Conservation (phyloP, 2,797 vertebrate species). For the Pachyuromys duprasi region DNA sequence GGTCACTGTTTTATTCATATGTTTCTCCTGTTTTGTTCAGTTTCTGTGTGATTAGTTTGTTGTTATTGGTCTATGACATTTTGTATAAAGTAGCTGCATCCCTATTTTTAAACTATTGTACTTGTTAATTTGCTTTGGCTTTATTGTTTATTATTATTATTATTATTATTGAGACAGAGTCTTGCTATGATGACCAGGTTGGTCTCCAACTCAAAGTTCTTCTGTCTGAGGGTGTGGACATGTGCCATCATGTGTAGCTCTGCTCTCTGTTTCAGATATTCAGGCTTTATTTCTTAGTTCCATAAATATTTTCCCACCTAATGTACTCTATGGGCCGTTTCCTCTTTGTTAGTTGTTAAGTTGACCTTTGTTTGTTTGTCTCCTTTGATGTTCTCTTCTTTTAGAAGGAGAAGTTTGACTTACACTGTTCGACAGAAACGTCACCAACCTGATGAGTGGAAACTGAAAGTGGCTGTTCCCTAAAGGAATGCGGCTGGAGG, state of each 20-base stretch:
- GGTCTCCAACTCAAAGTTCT: not conserved
- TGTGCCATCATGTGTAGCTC: not conserved
- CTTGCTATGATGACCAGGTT: not conserved
- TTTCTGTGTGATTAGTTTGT: not conserved
- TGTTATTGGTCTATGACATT: not conserved
- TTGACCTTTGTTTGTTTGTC: not conserved
- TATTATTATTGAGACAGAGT: not conserved
- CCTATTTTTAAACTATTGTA: not conserved
- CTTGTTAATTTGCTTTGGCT: not conserved
- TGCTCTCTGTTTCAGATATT: not conserved
- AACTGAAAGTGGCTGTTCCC: not conserved
- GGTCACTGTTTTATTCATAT: not conserved
- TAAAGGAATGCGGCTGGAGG: rapidly evolving
- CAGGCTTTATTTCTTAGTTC: not conserved
- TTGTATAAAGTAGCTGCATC: not conserved
- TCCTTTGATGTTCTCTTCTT: not conserved
- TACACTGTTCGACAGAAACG: not conserved
- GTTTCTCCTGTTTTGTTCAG: not conserved
- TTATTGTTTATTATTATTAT: not conserved
- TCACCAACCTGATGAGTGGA: not conserved
- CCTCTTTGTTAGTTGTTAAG: not conserved
- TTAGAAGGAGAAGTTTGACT: not conserved
- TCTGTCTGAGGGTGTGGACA: not conserved
- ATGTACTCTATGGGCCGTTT: not conserved
- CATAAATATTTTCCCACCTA: not conserved